phyloP scores from a whole-genome alignment of 2,113 vertebrate genomes.

The Scalopus aquaticus region DNA sequence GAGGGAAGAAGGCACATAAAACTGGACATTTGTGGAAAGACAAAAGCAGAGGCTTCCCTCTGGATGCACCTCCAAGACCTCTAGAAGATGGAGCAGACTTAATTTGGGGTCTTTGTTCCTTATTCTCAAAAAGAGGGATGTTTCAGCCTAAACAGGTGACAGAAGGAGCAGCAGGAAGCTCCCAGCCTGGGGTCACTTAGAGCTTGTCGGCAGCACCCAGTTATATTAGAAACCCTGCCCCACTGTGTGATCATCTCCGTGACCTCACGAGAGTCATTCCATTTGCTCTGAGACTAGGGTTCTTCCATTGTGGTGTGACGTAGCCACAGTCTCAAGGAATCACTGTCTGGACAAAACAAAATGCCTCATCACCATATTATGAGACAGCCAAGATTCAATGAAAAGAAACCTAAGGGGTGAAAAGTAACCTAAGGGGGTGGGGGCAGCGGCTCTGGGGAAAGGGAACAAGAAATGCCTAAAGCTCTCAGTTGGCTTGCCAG shows the following conservation, averaged over 20 bases:
- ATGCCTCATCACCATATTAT: background rate
- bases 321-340: background rate
- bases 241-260: background rate
- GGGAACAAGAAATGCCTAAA: accelerated
- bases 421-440: background rate
- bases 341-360: background rate
- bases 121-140: background rate
- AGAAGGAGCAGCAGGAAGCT: background rate
- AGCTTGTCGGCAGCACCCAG: too few relatives aligned
- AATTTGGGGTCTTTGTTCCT: background rate
- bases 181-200: accelerated
- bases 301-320: background rate
- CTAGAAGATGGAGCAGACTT: background rate
- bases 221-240: too few relatives aligned
- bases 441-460: background rate
- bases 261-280: background rate
- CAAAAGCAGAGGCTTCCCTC: background rate
- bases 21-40: background rate
- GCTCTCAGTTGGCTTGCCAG: background rate
- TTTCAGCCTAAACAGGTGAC: background rate
- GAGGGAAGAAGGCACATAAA: background rate
- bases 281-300: background rate
- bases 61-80: background rate
- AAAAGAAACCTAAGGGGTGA: background rate
- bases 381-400: accelerated